A percentile compares a stretch with the other conserved stretches of the same genome.
phyloP scores from a whole-genome alignment of 2,797 vertebrate genomes.

The Neosalanx taihuensis region DNA sequence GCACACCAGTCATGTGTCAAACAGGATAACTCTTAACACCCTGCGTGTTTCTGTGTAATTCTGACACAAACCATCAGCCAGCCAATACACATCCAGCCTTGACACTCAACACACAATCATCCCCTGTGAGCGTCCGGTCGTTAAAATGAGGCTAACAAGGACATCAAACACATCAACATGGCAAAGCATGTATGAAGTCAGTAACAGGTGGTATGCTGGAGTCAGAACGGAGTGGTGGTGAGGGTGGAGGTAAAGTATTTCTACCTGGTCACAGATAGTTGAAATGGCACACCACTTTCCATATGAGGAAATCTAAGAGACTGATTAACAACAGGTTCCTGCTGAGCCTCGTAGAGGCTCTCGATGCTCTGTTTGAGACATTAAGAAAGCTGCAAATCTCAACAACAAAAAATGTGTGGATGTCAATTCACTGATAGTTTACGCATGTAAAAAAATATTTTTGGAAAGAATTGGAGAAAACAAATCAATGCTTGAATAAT shows the following conservation, averaged over 20 bases:
- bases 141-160: neutral
- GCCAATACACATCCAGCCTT: neutral
- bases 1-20: no score
- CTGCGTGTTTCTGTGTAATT: neutral
- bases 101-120: neutral
- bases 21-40: neutral
- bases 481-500: neutral
- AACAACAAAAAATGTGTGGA: neutral
- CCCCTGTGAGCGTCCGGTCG: neutral
- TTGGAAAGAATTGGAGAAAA: neutral
- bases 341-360: no score
- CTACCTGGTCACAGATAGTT: neutral
- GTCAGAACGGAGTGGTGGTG: neutral
- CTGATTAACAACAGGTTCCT: neutral
- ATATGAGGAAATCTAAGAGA: neutral
- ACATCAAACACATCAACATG: neutral
- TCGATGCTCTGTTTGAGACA: no score
- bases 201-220: neutral
- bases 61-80: neutral
- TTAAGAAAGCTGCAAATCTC: neutral
- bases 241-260: neutral
- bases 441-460: neutral
- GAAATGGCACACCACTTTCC: neutral
- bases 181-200: neutral
- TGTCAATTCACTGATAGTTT: neutral